Percentiles rank a stretch among this genome's conserved stretches.
These are phyloP conservation scores for Tolmerus cingulatus DNA, from an alignment of 2,888 invertebrate species.

Conservation along the genomic window DNA sequence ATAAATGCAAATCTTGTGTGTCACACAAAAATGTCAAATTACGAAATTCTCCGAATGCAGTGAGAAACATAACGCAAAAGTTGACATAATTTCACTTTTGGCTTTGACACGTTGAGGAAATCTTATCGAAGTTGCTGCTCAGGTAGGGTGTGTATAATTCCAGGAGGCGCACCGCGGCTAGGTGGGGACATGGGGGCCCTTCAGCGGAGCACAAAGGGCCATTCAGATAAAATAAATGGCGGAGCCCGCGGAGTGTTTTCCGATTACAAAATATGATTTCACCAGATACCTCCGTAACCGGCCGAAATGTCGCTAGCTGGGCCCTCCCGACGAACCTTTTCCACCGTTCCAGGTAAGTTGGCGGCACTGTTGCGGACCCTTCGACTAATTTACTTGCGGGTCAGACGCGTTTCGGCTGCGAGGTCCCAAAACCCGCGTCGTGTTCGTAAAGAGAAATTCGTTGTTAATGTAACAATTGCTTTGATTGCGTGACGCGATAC, in stretches of 20 bases:
- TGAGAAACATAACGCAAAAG: background rate
- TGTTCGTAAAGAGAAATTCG: background rate
- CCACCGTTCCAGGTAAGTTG: background rate
- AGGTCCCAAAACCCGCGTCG: background rate
- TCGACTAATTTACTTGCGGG: constrained; percentile 1
- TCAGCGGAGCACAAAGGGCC: background rate
- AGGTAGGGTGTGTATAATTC: background rate
- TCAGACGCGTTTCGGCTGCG: background rate
- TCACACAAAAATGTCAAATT: background rate
- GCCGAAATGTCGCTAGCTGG: background rate
- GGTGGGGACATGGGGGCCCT: background rate
- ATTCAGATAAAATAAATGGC: constrained; percentile 4
- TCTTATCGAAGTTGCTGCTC: background rate
- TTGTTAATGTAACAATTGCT: constrained; percentile 1
- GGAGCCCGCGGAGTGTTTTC: background rate
- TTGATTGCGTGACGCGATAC: constrained; percentile 12
- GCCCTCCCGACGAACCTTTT: background rate
- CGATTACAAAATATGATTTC: constrained; percentile 10
- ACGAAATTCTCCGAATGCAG: background rate
- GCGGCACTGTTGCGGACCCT: background rate
- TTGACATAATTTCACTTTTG: constrained; percentile 16
- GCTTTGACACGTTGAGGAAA: constrained; percentile 5
- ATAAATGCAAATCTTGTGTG: background rate
- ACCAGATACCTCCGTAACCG: background rate
- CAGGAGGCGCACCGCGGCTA: background rate